phyloP scores from a whole-genome alignment of 1,140 invertebrate genomes.

The Physella acuta region DNA sequence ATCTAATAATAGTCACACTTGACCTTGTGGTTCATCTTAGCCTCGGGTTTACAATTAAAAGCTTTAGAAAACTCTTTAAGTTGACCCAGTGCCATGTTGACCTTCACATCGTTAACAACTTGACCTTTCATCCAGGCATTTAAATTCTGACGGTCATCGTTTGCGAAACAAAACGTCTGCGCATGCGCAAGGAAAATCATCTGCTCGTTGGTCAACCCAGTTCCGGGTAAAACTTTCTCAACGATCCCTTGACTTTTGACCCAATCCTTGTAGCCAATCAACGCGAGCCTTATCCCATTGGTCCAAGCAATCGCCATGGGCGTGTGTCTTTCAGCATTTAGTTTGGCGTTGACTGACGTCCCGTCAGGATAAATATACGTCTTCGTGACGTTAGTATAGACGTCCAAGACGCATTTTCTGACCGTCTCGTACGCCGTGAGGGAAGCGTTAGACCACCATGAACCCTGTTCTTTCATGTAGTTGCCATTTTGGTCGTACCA shows the following conservation, averaged over 20 bases:
- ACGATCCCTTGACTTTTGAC: neutral
- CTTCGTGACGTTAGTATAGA: conserved; percentile 1
- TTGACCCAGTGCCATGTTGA: conserved; percentile 20
- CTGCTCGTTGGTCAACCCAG: conserved; percentile 12
- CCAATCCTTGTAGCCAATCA: conserved; percentile 17
- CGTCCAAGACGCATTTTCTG: neutral
- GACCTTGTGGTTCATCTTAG: conserved; percentile 6
- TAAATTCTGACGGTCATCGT: neutral
- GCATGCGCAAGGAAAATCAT: conserved; percentile 12
- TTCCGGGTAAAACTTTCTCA: conserved; percentile 6
- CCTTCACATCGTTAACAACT: conserved; percentile 1
- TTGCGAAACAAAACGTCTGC: conserved; percentile 8
- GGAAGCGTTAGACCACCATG: conserved; percentile 11
- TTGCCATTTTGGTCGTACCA: conserved; percentile 6
- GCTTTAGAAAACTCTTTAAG: conserved; percentile 14
- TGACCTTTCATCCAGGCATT: neutral
- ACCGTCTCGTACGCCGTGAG: neutral
- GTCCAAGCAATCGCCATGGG: conserved; percentile 15
- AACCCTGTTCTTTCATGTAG: neutral
- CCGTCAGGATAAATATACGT: neutral
- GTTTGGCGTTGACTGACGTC: neutral
- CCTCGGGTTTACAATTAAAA: conserved; percentile 7
- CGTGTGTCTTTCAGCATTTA: neutral
- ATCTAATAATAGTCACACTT: conserved; percentile 17
- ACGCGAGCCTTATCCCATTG: conserved; percentile 7